phyloP scores from a whole-genome alignment of 1,140 invertebrate species.

The Muscidifurax raptorellus region DNA sequence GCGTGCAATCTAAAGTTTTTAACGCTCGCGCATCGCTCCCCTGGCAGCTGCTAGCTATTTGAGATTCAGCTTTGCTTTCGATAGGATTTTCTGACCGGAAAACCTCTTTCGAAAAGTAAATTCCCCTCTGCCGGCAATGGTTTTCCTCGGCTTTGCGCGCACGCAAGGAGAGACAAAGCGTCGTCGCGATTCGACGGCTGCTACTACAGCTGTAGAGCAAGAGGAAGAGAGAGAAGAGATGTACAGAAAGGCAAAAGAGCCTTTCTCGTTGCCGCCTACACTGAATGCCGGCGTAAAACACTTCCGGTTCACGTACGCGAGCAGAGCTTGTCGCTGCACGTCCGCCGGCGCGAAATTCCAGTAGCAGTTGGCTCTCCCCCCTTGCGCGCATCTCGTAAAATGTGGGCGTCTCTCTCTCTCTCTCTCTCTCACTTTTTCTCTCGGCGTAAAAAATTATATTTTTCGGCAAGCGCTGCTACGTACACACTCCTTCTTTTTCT shows the following conservation, averaged over 20 bases:
- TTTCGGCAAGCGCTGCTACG: not conserved
- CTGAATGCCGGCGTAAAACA: constrained; percentile 44
- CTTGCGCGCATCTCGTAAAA: constrained; percentile 10
- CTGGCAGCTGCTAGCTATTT: not conserved
- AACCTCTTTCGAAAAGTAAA: constrained; percentile 29
- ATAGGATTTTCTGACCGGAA: constrained; percentile 44
- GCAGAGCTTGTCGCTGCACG: not conserved
- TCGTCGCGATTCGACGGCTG: not conserved
- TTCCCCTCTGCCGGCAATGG: not conserved
- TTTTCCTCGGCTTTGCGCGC: not conserved
- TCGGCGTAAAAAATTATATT: constrained; percentile 19
- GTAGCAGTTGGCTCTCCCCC: constrained; percentile 35
- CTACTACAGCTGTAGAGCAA: not conserved
- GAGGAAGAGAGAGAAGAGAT: not conserved
- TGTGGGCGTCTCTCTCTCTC: not conserved
- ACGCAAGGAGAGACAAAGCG: constrained; percentile 30
- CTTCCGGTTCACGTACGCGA: constrained; percentile 48
- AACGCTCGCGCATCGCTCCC: not conserved
- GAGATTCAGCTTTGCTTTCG: constrained; percentile 25
- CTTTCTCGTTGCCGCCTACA: not conserved
- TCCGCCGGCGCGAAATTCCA: constrained; percentile 23
- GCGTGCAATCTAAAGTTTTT: constrained; percentile 18
- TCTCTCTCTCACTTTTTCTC: not conserved
- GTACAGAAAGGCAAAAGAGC: constrained; percentile 2
- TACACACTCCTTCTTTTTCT: not conserved